Evolutionary conservation across 2,888 invertebrate genomes (phyloP), one percentile per base, ranked within the genome.

Genomic region (Epinotia bilunana): DNA sequence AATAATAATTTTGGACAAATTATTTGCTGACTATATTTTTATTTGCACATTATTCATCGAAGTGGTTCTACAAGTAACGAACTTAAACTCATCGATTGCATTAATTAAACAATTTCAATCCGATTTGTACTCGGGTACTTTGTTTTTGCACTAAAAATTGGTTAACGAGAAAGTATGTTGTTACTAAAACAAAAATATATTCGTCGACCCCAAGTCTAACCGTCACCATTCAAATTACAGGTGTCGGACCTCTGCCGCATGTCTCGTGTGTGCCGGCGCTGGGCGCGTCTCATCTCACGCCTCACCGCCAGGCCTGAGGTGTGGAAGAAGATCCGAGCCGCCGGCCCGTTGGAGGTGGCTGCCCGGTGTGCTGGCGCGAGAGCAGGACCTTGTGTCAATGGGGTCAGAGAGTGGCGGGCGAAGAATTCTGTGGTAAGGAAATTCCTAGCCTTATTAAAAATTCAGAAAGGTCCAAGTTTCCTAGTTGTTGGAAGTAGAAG

Each of bases 231-330:
- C 3, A n/a, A 11, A 43, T 84, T 86, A 0, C 81, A 94, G 93
- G 90, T 93, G 33, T 90, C 92, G 28, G 93, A 93, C 72, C 96
- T 82, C 84, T 97, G 89, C 93, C 96, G 82, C 2, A 90, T 93
- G 90, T 89, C 93, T 0, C 86, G 92, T 0, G 93, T 94, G 0
- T 94, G 93, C 72, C 87, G 93, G 0, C 86, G 93, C 4, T 94
- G 93, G 93, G 89, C 92, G 13, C 84, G 93, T 16, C 86, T 94
- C 49, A 88, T 89, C 58, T 82, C 90, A 3, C 82, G 93, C n/a
- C 80, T 93, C 64, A 86, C 90, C 9, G 83, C 90, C 0, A 83
- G 90, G 78, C 92, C 93, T 0, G 93, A 90, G 65, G 89, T 87
- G 2, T 93, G 93, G 93, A 82, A 88, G 78, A 80, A 88, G 73